Evolutionary conservation across 2,113 vertebrate species (phyloP).

Genomic region (Chaenogobius annularis): DNA sequence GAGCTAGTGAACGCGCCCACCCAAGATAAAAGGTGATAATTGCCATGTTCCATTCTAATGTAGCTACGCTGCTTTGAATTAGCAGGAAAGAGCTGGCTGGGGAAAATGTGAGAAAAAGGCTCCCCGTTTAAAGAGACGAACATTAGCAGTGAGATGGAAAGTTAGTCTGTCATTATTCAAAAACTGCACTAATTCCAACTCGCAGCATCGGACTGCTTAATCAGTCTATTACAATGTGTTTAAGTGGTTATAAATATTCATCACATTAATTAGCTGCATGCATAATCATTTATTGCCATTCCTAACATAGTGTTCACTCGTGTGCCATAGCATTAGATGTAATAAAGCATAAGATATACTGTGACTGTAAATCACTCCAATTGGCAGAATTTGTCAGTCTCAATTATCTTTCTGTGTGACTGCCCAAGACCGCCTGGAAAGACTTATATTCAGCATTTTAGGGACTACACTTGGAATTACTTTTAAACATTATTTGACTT

Average conservation of each 20-base stretch:
- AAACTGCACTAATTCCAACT: constrained; percentile 79
- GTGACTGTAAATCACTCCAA: constrained; percentile 68
- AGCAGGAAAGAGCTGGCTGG: constrained; percentile 63
- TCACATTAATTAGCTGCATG: constrained; percentile 78
- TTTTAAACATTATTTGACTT: constrained; percentile 25
- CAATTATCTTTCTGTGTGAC: constrained; percentile 69
- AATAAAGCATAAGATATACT: constrained; percentile 73
- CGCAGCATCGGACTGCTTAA: constrained; percentile 74
- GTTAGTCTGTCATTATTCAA: constrained; percentile 80
- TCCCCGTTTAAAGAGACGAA: constrained; percentile 73
- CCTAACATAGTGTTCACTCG: constrained; percentile 60
- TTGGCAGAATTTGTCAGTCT: constrained; percentile 59
- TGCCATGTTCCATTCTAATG: constrained; percentile 77
- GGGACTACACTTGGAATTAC: constrained; percentile 37
- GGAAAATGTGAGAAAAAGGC: constrained; percentile 71
- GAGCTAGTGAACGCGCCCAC: constrained; percentile 70
- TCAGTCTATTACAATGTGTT: constrained; percentile 81
- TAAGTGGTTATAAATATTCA: constrained; percentile 81
- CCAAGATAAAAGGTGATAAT: constrained; percentile 81
- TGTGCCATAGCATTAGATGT: constrained; percentile 66
- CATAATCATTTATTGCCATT: constrained; percentile 78
- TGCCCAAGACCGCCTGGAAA: constrained; percentile 54
- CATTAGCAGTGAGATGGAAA: constrained; percentile 78
- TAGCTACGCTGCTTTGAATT: constrained; percentile 75
- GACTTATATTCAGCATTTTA: constrained; percentile 57